Evolutionary conservation across 1,140 invertebrate genomes (phyloP).

Genomic region (Sycophaga agraensis): DNA sequence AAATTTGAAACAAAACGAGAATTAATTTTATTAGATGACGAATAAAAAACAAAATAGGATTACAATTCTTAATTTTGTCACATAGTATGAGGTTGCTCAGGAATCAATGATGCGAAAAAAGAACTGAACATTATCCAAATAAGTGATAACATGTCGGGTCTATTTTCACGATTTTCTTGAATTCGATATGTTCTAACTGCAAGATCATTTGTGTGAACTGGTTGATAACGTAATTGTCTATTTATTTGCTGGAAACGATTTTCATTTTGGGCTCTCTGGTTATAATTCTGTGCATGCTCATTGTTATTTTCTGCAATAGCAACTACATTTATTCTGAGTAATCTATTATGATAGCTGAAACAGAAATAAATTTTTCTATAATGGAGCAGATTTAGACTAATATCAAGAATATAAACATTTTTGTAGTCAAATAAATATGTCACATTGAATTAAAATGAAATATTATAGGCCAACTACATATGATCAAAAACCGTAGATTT

Average conservation of each 20-base stretch:
- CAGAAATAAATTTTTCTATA: not conserved
- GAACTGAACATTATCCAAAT: slow-evolving; percentile 75
- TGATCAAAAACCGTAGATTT: no score
- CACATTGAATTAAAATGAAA: no score
- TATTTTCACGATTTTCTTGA: slow-evolving; percentile 54
- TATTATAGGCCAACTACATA: no score
- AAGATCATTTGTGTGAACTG: slow-evolving; percentile 35
- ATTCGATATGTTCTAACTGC: slow-evolving; percentile 44
- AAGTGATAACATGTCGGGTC: slow-evolving; percentile 66
- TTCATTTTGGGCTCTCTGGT: slow-evolving; percentile 33
- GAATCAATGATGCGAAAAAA: slow-evolving; percentile 77
- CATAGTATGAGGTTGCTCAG: slow-evolving; percentile 67
- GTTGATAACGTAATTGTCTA: slow-evolving; percentile 17
- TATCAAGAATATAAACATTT: no score
- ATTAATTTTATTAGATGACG: no score
- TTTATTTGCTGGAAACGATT: not conserved
- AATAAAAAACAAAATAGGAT: not conserved
- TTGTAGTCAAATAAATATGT: no score
- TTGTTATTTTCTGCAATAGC: slow-evolving; percentile 60
- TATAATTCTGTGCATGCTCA: slow-evolving; percentile 52
- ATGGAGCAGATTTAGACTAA: no score
- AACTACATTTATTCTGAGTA: slow-evolving; percentile 63
- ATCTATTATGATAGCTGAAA: slow-evolving; percentile 67
- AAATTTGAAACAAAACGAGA: not conserved
- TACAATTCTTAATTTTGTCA: slow-evolving; percentile 44